phyloP scores from a whole-genome alignment of 2,113 vertebrate species.

The Sterrhoptilus dennistouni region DNA sequence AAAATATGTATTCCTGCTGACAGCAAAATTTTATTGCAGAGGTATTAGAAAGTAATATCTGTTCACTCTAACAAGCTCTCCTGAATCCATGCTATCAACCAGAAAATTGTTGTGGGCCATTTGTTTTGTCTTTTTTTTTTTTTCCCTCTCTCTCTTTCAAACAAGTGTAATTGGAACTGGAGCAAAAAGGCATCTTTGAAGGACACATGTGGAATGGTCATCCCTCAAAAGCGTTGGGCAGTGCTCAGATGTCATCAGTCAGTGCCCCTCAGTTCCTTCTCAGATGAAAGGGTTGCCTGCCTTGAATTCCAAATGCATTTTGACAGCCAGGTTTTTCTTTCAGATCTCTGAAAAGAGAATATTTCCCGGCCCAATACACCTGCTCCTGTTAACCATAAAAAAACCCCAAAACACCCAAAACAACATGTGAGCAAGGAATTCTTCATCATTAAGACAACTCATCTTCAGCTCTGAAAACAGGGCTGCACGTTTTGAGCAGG shows the following conservation, averaged over 20 bases:
- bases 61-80: background rate
- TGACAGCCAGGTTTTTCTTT: background rate
- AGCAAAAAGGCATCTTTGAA: background rate
- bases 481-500: background rate
- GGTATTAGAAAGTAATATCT: slow-evolving; percentile 1
- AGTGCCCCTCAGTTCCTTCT: background rate
- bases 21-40: slow-evolving; percentile 22
- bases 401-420: no score
- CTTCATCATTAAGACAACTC: background rate
- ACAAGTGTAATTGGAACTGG: background rate
- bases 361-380: background rate
- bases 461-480: background rate
- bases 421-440: background rate
- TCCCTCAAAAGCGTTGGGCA: background rate
- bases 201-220: background rate
- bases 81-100: background rate
- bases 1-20: slow-evolving; percentile 25
- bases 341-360: background rate
- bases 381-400: background rate
- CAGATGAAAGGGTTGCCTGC: background rate
- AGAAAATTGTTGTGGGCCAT: background rate
- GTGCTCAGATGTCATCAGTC: background rate
- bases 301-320: background rate
- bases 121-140: background rate
- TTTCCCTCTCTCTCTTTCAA: background rate